These are phyloP conservation scores for Neoscelio sp. DNA, from an alignment of 2,888 invertebrate genomes.

Conservation along the genomic window DNA sequence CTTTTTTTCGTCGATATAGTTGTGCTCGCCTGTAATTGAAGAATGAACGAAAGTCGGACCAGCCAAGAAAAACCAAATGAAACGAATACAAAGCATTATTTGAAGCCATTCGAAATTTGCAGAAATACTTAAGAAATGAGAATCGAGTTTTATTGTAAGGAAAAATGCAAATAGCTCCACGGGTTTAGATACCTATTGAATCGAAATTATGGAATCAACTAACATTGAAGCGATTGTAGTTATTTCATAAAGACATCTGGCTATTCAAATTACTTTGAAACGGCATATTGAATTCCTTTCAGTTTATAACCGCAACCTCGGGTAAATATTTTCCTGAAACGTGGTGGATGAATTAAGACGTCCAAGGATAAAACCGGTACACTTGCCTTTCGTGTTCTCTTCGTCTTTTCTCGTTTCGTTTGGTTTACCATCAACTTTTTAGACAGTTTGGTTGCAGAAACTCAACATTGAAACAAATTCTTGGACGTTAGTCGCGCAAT, in stretches of 20 bases:
- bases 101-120: conserved; percentile 4
- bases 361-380: conserved; percentile 60
- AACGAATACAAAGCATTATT: conserved; percentile 40
- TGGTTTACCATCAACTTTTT: conserved; percentile 35
- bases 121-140: conserved; percentile 14
- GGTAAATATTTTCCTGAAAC: conserved; percentile 17
- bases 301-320: background rate
- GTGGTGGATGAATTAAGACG: conserved; percentile 57
- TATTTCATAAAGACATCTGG: conserved; percentile 11
- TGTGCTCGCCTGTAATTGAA: conserved; percentile 76
- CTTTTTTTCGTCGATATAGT: conserved; percentile 71
- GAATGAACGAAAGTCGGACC: conserved; percentile 71
- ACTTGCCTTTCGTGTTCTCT: conserved; percentile 17
- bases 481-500: background rate
- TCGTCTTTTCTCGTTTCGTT: conserved; percentile 25
- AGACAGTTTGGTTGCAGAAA: conserved; percentile 6
- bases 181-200: conserved; percentile 14
- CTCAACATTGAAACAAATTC: conserved; percentile 73
- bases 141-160: conserved; percentile 12
- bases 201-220: conserved; percentile 30
- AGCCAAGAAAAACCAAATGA: too few relatives aligned
- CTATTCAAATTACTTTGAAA: conserved; percentile 1
- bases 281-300: background rate
- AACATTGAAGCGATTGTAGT: conserved; percentile 17
- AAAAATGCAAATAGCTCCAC: conserved; percentile 32